Base-by-base conservation (phyloP, 23 tunicate genomes). In the Diplosoma virens region DNA sequence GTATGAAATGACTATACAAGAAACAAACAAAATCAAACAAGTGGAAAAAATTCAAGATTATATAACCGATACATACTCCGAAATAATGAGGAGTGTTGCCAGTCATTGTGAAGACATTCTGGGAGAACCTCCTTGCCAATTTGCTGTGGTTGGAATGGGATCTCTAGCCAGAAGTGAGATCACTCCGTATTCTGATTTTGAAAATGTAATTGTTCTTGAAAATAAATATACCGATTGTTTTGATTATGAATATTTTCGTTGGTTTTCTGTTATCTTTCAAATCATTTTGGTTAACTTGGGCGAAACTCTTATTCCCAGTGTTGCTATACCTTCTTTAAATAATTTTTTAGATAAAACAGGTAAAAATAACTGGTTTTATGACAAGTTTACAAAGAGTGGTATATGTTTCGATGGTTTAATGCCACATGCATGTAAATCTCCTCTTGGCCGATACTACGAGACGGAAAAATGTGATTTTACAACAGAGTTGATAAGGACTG, bases 101-200 rank as follows among this genome's bases (percentile, higher is more conserved):
- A 37, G 21, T 5, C 27, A 47, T 23, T 80, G 85, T 55, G 30
- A 30, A 28, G 41, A 55, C 5, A 16, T 70, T 26, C 66, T 80
- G 0, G 67, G 67, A 16, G 21, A 26, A 41, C 32, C 67, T 33
- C 76, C 76, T 0, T 80, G 85, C 25, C 5, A 30, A 27, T 80
- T 47, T 30, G 33, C 67, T 29, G 28, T 48, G 28, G 67, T 70
- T 20, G 85, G 78, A 7, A 30, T 80, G 66, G 85, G 85, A n/a
- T 80, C 85, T 5, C 48, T 80, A 5, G 88, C 88, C 3, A 80
- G 76, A 2, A 58, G 55, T 33, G 88, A 75, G 65, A 66, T 76
- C 7, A 83, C 88, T 32, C 76, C 76, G 7, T 83, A 83, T 37
- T 83, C 88, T 47, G 88, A 83, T 66, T 83, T 83, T 76, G 88